Evolutionary conservation across 2,797 vertebrate genomes (phyloP), one percentile per base, ranked within the genome.

Genomic region (Neosalanx taihuensis): DNA sequence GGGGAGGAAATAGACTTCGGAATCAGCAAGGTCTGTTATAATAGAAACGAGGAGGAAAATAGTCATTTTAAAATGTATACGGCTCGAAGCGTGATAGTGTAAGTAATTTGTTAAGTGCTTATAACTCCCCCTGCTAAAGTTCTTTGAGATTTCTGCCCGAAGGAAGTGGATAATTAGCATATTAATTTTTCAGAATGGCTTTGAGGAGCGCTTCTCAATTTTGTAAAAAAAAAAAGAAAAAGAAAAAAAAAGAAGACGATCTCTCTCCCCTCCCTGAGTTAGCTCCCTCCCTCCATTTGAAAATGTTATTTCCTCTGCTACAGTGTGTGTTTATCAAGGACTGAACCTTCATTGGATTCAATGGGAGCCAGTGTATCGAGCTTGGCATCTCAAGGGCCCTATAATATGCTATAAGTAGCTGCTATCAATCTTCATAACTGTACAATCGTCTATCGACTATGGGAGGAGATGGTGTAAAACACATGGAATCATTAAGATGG

Each of bases 61-160:
- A 83, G 82, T 81, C 70, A 49, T 72, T 86, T 88, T 85, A 87
- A 86, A 85, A 87, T 85, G 83, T 84, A 87, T 85, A 84, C 82
- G 78, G 88, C 88, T 86, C 78, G 80, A 76, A 86, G 88, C 81
- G 60, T 84, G 86, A 86, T 86, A 79, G 87, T 87, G 77, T 87
- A 86, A 85, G 88, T 88, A 86, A 89, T 89, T 87, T 88, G 84
- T 86, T 89, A 87, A 89, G 86, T 86, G 88, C 84, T 87, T 86
- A 85, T 88, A 87, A 88, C 85, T 86, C 86, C 87, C 78, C 86
- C 76, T 81, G 83, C 83, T 85, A 81, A 86, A 87, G 83, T 88
- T 86, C 37, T 87, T 76, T 69, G 78, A 85, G 85, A 87, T 86
- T 86, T 87, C 64, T 83, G 66, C 85, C 86, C 73, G 73, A 77